A percentile compares a stretch with the other conserved stretches of the same genome.
phyloP scores from a whole-genome alignment of 2,888 invertebrate species.

The Mythimna lalbum region DNA sequence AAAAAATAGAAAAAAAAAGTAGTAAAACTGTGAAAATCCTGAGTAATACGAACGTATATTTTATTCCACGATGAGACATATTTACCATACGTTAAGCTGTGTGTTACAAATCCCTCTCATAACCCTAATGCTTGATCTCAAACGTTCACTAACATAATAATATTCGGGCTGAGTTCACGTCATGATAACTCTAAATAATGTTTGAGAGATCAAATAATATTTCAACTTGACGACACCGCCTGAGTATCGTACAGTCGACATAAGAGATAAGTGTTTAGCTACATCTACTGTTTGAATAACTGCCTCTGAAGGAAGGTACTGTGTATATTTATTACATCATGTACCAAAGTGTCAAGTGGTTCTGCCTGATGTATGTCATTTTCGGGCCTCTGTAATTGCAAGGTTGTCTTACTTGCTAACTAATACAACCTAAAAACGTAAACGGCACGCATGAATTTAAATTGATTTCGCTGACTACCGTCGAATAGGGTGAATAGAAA shows the following conservation, averaged over 20 bases:
- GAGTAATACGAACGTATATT: neutral
- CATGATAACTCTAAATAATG: neutral
- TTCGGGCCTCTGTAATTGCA: neutral
- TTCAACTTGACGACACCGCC: constrained; percentile 7
- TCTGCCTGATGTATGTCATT: neutral
- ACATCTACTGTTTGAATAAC: neutral
- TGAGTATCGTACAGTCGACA: constrained; percentile 9
- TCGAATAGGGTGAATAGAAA: no score
- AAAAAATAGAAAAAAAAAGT: no score
- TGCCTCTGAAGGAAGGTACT: neutral
- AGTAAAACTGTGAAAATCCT: no score
- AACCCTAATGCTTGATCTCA: neutral
- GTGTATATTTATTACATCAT: neutral
- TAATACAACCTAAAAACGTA: neutral
- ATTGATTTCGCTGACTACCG: no score
- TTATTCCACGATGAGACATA: neutral
- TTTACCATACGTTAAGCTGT: neutral
- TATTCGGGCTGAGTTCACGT: neutral
- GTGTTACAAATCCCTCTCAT: neutral
- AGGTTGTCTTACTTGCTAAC: neutral
- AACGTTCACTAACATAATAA: neutral
- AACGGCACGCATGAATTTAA: no score
- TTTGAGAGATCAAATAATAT: constrained; percentile 9
- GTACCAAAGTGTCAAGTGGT: neutral
- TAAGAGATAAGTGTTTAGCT: neutral